phyloP scores from a whole-genome alignment of 2,113 vertebrate species.

The Zingel zingel region DNA sequence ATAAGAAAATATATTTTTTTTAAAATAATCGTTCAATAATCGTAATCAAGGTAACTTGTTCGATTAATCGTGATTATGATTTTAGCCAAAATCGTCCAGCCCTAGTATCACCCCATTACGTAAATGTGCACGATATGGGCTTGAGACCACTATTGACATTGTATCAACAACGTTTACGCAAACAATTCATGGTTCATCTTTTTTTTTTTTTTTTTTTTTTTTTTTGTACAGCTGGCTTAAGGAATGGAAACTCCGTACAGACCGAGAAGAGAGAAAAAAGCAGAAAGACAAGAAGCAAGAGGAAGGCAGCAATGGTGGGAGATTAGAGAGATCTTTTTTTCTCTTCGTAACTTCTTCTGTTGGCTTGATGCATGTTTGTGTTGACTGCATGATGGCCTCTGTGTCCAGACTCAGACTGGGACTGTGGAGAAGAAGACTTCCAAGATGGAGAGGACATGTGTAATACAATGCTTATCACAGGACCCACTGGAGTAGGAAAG shows the following conservation, averaged over 20 bases:
- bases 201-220: too few relatives aligned
- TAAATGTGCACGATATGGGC: background rate
- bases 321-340: background rate
- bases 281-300: conserved; percentile 87
- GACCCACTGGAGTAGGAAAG: conserved; percentile 95
- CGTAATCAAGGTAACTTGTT: too few relatives aligned
- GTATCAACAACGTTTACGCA: background rate
- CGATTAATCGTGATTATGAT: too few relatives aligned
- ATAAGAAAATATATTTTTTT: too few relatives aligned
- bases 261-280: conserved; percentile 91
- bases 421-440: conserved; percentile 82
- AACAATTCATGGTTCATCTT: background rate
- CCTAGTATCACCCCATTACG: background rate
- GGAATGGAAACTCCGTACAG: conserved; percentile 95
- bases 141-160: too few relatives aligned
- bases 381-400: background rate
- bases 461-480: conserved; percentile 94
- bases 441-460: conserved; percentile 87
- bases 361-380: background rate
- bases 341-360: background rate
- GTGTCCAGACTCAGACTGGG: conserved; percentile 81
- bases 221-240: conserved; percentile 90
- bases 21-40: too few relatives aligned
- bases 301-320: conserved; percentile 81
- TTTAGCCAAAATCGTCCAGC: too few relatives aligned